A percentile compares a stretch with the other conserved stretches of the same genome.
Conservation (phyloP, 2,113 vertebrate species). For the Leptobrachium leishanense region DNA sequence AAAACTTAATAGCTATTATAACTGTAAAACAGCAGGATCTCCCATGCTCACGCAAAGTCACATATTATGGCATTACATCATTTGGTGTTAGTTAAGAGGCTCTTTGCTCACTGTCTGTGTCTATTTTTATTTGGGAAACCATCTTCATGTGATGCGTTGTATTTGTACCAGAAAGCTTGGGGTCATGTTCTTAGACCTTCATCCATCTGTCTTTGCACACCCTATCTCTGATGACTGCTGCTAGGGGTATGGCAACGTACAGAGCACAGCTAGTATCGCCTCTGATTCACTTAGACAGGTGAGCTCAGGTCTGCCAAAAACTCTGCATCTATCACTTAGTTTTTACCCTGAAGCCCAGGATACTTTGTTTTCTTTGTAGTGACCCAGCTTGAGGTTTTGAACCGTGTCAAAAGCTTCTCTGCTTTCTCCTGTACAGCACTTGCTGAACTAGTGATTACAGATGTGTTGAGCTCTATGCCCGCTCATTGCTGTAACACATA, state of each 20-base stretch:
- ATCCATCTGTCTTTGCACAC: slow-evolving; percentile 17
- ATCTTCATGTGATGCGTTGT: slow-evolving; percentile 7
- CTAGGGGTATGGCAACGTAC: slow-evolving; percentile 10
- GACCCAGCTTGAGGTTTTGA: slow-evolving; percentile 25
- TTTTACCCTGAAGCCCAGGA: background rate
- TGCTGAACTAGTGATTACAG: background rate
- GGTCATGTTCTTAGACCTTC: slow-evolving; percentile 25
- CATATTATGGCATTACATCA: background rate
- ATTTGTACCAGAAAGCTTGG: slow-evolving; percentile 9
- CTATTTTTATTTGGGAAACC: background rate
- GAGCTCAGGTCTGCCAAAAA: slow-evolving; percentile 26
- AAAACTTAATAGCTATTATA: no score
- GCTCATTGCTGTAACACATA: background rate
- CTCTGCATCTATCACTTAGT: slow-evolving; percentile 43
- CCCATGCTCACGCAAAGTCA: background rate
- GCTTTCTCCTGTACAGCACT: background rate
- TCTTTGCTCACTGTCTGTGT: background rate
- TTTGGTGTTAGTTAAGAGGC: background rate
- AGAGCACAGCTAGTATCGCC: slow-evolving; percentile 14
- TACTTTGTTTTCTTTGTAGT: slow-evolving; percentile 36
- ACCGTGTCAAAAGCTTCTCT: background rate
- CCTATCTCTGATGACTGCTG: slow-evolving; percentile 14
- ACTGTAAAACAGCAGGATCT: background rate
- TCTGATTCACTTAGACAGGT: slow-evolving; percentile 45
- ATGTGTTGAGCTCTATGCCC: background rate